These are phyloP conservation scores for Mesocentrotus franciscanus DNA, from an alignment of 53 echinoderm and acorn worm genomes.

Conservation along the genomic window DNA sequence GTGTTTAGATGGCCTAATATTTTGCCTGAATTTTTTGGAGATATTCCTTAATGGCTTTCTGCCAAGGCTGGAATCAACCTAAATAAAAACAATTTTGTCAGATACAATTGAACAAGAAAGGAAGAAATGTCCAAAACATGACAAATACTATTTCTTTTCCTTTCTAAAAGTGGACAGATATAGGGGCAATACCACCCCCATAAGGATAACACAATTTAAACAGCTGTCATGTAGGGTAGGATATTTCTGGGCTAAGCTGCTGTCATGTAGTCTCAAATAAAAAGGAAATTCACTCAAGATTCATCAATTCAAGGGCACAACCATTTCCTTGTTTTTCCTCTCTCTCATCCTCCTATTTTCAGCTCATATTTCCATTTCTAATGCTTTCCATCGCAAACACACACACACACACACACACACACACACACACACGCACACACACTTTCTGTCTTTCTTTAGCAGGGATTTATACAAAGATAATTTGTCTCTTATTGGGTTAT, in stretches of 20 bases:
- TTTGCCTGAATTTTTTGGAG: background rate
- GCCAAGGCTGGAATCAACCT: background rate
- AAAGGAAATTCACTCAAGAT: constrained; percentile 35
- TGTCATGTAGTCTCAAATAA: constrained; percentile 25
- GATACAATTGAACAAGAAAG: background rate
- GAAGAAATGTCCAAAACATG: background rate
- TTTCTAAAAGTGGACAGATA: background rate
- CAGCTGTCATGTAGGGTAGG: background rate
- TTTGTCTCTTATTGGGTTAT: background rate
- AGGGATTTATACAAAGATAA: background rate
- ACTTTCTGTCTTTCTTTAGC: background rate
- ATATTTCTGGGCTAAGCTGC: constrained; percentile 13
- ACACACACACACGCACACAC: background rate
- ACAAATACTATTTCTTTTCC: constrained; percentile 5
- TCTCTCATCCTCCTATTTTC: background rate
- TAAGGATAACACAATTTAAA: constrained; percentile 16
- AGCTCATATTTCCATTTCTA: background rate
- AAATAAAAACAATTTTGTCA: background rate
- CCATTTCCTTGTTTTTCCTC: background rate
- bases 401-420: background rate
- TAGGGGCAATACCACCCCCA: background rate
- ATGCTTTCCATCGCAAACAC: background rate
- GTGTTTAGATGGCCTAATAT: background rate
- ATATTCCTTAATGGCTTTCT: background rate
- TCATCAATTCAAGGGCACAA: background rate